Evolutionary conservation across 2,113 vertebrate genomes (phyloP).

Genomic region (Capreolus pygargus): DNA sequence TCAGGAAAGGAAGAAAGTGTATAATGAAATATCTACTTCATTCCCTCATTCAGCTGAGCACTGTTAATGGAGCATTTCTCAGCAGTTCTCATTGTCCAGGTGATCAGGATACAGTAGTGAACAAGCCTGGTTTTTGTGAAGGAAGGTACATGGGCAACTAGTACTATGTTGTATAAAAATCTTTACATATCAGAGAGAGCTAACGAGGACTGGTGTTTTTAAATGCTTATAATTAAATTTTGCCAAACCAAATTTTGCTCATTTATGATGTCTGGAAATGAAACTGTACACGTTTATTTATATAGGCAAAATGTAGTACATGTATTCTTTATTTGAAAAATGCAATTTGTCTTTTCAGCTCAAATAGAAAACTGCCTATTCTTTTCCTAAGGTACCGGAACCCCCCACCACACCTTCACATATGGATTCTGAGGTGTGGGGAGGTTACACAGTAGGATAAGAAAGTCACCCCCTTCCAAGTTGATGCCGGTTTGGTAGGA

Average conservation of each 20-base stretch:
- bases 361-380: not conserved
- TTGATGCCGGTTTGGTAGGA: not conserved
- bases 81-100: not conserved
- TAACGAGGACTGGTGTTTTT: not conserved
- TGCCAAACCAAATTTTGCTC: not conserved
- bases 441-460: not conserved
- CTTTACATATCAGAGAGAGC: not conserved
- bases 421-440: not conserved
- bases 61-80: not conserved
- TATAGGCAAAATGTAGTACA: not conserved
- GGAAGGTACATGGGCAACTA: not conserved
- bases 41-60: not conserved
- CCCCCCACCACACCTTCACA: no score
- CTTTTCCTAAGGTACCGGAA: not conserved
- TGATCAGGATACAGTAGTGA: not conserved
- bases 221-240: not conserved
- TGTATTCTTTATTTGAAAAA: slow-evolving; percentile 1
- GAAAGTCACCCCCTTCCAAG: not conserved
- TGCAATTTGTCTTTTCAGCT: not conserved
- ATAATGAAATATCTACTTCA: not conserved
- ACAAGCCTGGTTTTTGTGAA: not conserved
- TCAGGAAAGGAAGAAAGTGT: not conserved
- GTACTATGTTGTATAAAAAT: not conserved
- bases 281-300: not conserved
- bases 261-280: not conserved